Evolutionary conservation across 2,797 vertebrate species (phyloP).

Genomic region (Scolopax rusticola): DNA sequence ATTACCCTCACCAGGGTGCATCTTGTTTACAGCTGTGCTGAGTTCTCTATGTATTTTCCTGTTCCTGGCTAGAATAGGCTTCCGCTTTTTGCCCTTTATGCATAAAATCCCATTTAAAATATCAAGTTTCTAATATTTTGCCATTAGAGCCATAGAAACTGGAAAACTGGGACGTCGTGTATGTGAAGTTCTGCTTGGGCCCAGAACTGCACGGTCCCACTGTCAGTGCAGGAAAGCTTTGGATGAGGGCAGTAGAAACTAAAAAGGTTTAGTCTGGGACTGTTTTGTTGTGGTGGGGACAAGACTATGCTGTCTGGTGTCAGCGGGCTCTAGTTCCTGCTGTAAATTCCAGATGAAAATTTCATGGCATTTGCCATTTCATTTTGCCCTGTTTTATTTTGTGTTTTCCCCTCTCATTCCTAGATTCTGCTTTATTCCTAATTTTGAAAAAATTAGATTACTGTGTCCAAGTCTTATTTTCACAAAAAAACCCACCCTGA

Average conservation of each 20-base stretch:
- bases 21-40: conserved; percentile 26
- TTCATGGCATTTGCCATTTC: not conserved
- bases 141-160: not conserved
- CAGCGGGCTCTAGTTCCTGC: not conserved
- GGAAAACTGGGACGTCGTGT: fast-evolving
- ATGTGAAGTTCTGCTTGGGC: not conserved
- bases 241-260: not conserved
- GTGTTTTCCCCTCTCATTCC: not conserved
- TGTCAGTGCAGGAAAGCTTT: not conserved
- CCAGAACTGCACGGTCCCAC: not conserved
- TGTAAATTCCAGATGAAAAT: not conserved
- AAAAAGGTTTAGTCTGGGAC: not conserved
- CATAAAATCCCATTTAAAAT: not conserved
- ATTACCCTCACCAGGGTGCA: not conserved
- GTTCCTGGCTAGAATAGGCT: fast-evolving
- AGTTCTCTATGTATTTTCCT: not conserved
- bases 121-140: not conserved
- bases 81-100: not conserved
- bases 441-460: not conserved
- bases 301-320: not conserved
- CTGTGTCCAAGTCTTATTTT: not conserved
- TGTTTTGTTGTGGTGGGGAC: not conserved
- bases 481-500: not conserved
- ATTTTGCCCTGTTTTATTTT: not conserved
- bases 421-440: not conserved